A percentile compares a stretch with the other conserved stretches of the same genome.
phyloP scores from a whole-genome alignment of 2,888 invertebrate genomes.

The Agrilus biguttatus region DNA sequence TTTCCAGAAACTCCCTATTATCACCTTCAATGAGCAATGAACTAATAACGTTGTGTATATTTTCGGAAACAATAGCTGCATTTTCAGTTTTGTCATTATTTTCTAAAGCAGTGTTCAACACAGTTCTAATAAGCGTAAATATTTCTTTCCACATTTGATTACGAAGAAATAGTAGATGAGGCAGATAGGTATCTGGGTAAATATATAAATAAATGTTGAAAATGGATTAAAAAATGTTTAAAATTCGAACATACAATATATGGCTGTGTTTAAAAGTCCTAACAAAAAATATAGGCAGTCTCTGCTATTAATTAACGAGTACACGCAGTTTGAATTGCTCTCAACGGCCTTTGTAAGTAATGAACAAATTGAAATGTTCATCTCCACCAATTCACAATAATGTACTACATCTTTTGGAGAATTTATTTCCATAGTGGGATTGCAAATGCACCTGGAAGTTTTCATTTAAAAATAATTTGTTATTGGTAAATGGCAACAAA shows the following conservation, averaged over 20 bases:
- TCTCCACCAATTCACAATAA: constrained; percentile 35
- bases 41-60: constrained; percentile 9
- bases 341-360: constrained; percentile 30
- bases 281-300: constrained; percentile 33
- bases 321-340: constrained; percentile 26
- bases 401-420: constrained; percentile 27
- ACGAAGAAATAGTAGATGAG: constrained; percentile 31
- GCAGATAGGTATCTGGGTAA: constrained; percentile 23
- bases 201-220: not conserved
- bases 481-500: too few species aligned
- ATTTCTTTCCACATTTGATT: constrained; percentile 35
- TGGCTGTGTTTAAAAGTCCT: constrained; percentile 28
- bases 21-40: constrained; percentile 13
- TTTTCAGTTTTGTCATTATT: not conserved
- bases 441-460: constrained; percentile 26
- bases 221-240: not conserved
- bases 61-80: not conserved
- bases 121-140: constrained; percentile 30
- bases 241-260: constrained; percentile 30
- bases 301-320: constrained; percentile 30
- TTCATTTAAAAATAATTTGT: too few species aligned
- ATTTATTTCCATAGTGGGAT: constrained; percentile 24
- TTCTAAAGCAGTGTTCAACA: constrained; percentile 17
- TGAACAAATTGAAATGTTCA: constrained; percentile 34
- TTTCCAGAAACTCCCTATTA: constrained; percentile 20